phyloP scores from a whole-genome alignment of 2,797 vertebrate species.

The Bucorvus abyssinicus region DNA sequence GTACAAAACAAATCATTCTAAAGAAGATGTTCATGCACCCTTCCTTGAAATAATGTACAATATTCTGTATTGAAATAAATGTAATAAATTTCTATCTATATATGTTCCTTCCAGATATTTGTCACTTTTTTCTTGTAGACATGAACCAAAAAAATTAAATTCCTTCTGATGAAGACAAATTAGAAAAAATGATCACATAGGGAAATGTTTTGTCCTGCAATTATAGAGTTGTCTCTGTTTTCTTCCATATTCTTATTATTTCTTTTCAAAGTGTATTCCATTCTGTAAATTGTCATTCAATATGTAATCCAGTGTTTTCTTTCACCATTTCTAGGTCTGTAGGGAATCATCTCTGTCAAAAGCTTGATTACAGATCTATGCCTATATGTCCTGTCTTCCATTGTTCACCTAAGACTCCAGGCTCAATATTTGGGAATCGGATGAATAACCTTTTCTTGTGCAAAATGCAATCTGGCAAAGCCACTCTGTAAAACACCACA shows the following conservation, averaged over 20 bases:
- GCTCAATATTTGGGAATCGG: background rate
- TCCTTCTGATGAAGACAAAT: background rate
- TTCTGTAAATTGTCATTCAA: background rate
- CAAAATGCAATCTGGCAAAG: background rate
- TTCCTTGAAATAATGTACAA: background rate
- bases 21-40: background rate
- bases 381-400: background rate
- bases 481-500: background rate
- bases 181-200: background rate
- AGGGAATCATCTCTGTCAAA: background rate
- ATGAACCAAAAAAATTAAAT: background rate
- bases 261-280: background rate
- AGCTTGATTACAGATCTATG: background rate
- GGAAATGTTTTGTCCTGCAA: background rate
- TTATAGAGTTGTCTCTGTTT: background rate
- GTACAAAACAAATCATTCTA: background rate
- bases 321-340: background rate
- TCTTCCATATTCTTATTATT: background rate
- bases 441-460: background rate
- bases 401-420: background rate
- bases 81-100: background rate
- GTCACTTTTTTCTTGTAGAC: background rate
- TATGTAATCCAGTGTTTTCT: background rate
- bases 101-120: background rate
- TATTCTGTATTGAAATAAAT: background rate